Base-by-base conservation (phyloP, 1,140 invertebrate genomes). In the Contarinia nasturtii region DNA sequence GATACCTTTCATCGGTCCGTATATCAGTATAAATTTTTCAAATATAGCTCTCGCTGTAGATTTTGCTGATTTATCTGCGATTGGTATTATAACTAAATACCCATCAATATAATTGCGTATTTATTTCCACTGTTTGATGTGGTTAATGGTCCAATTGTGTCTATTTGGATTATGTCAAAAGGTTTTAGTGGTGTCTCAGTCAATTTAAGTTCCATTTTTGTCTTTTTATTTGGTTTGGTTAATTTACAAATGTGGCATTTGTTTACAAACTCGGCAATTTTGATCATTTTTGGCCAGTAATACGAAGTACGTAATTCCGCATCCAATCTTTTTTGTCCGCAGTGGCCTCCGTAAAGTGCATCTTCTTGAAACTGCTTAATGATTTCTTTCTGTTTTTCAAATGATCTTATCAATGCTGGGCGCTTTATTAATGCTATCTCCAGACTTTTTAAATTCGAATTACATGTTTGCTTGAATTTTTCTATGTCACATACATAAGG, bases 191-290 rank as follows among this genome's bases (percentile, higher is more conserved):
- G 47, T 1, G 53, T 53, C 19, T 51, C 48, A 1, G 54, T 57
- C 2, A 54, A 53, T 18, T 33, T 21, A 50, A 58, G 49, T 0
- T 53, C 55, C n/a, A n/a, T 10, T n/a, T 36, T 36, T 36, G 34
- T 36, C 8, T 8, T 36, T 8, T 36, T 36, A n/a, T 8, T 10
- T 10, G 34, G 8, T 36, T 36, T 36, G 34, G 8, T 36, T n/a
- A 36, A 10, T 36, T 36, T 8, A 36, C 34, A 36, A 8, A 10
- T 36, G 8, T 36, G 8, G 34, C 34, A 36, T 10, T n/a, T n/a
- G 8, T 36, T 36, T 10, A 8, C 34, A n/a, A 36, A 36, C n/a
- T n/a, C n/a, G n/a, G 8, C 8, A 36, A 36, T n/a, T 36, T 36
- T 36, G n/a, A n/a, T n/a, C 34, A 36, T 36, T 10, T 36, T 36